Evolutionary conservation across 2,797 vertebrate genomes (phyloP).

Genomic region (Rhinella marina): DNA sequence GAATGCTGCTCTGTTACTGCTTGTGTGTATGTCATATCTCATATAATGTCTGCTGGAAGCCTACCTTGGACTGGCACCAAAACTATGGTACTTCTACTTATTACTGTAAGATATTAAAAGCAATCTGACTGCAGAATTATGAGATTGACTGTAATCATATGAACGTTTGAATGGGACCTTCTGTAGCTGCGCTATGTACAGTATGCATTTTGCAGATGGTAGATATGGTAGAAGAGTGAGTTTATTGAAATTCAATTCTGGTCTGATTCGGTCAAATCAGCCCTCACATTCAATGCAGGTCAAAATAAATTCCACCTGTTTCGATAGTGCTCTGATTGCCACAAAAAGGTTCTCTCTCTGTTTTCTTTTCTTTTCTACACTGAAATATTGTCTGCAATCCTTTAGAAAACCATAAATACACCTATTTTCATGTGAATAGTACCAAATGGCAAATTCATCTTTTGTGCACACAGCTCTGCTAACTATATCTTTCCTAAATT

Average conservation of each 20-base stretch:
- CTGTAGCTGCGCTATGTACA: not conserved
- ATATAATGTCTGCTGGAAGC: slow-evolving; percentile 22
- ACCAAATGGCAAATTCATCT: not conserved
- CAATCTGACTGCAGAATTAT: slow-evolving; percentile 36
- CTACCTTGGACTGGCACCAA: slow-evolving; percentile 32
- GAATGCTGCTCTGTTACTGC: not conserved
- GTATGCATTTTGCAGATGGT: not conserved
- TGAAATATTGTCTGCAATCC: not conserved
- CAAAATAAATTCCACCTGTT: too few species aligned
- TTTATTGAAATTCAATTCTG: too few species aligned
- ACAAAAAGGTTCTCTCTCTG: too few species aligned
- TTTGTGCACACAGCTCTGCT: not conserved
- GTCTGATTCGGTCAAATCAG: too few species aligned
- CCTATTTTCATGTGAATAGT: not conserved
- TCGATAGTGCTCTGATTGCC: too few species aligned
- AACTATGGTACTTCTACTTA: slow-evolving; percentile 20
- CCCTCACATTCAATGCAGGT: too few species aligned
- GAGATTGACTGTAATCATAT: slow-evolving; percentile 24
- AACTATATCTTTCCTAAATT: not conserved
- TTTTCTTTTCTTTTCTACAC: not conserved
- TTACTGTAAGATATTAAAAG: slow-evolving; percentile 30
- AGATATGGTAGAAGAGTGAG: not conserved
- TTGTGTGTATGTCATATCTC: not conserved
- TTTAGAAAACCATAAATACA: not conserved
- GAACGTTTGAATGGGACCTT: slow-evolving; percentile 7